These are phyloP conservation scores for Mus spicilegus DNA, from an alignment of 2,113 vertebrate species.

Conservation along the genomic window DNA sequence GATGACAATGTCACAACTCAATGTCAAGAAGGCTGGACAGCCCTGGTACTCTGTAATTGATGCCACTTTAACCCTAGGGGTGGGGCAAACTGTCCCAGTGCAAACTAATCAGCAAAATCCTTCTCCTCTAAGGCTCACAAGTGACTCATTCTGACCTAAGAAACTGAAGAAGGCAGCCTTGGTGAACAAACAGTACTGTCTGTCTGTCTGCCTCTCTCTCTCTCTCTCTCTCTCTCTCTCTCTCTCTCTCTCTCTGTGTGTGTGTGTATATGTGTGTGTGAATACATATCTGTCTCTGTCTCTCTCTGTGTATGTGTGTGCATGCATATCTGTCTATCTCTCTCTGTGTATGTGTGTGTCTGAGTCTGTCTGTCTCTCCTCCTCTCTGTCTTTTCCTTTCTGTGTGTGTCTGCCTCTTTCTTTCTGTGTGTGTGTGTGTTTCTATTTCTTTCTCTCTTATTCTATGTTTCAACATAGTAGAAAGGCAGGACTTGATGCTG, in stretches of 20 bases:
- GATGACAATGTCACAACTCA: background rate
- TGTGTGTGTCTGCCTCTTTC: no score
- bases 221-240: background rate
- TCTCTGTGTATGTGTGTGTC: no score
- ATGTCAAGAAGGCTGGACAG: background rate
- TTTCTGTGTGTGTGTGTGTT: no score
- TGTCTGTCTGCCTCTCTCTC: background rate
- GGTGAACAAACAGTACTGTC: background rate
- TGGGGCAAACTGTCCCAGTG: background rate
- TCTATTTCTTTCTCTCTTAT: background rate
- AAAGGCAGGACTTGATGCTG: conserved; percentile 20
- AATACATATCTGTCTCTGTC: no score
- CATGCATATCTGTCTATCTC: no score
- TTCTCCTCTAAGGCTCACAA: conserved; percentile 13
- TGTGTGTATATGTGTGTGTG: no score
- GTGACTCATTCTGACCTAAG: conserved; percentile 16
- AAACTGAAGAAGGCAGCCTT: background rate
- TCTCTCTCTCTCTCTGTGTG: no score
- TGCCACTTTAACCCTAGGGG: background rate
- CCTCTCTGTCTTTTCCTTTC: background rate
- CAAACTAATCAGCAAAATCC: background rate
- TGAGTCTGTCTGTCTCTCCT: background rate
- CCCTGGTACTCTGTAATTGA: background rate
- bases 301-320: no score
- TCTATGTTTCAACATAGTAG: background rate